Conservation (phyloP, 1,140 invertebrate genomes). For the Drosophila novamexicana region DNA sequence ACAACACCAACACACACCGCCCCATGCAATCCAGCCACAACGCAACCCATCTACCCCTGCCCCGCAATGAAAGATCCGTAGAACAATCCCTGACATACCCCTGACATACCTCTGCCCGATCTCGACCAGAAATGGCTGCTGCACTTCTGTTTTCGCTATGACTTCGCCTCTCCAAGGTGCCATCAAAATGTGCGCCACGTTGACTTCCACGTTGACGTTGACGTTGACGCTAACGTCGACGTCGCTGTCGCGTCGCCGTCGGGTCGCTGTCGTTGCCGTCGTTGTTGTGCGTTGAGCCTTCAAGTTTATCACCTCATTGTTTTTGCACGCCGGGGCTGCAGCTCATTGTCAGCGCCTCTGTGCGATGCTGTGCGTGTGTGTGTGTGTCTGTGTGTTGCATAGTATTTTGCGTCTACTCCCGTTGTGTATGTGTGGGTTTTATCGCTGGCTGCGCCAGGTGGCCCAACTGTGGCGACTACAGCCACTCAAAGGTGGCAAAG, state of each 20-base stretch:
- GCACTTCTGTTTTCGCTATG: constrained; percentile 39
- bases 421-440: constrained; percentile 36
- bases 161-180: constrained; percentile 62
- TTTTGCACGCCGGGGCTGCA: constrained; percentile 62
- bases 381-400: constrained; percentile 37
- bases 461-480: constrained; percentile 20
- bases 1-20: background rate
- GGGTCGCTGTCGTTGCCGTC: constrained; percentile 24
- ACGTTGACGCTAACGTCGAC: constrained; percentile 15
- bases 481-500: constrained; percentile 40
- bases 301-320: constrained; percentile 82
- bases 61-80: background rate
- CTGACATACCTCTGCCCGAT: constrained; percentile 4
- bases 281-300: constrained; percentile 73
- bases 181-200: constrained; percentile 67
- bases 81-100: background rate
- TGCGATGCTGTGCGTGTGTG: background rate
- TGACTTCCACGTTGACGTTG: constrained; percentile 51
- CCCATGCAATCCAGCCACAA: background rate
- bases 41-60: background rate
- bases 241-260: constrained; percentile 49
- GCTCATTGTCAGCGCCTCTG: constrained; percentile 58
- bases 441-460: constrained; percentile 38
- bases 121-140: constrained; percentile 30
- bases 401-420: constrained; percentile 2